A percentile compares a stretch with the other conserved stretches of the same genome.
These are phyloP conservation scores for Brachionus calyciflorus DNA, from an alignment of 1,140 invertebrate genomes.

Conservation along the genomic window DNA sequence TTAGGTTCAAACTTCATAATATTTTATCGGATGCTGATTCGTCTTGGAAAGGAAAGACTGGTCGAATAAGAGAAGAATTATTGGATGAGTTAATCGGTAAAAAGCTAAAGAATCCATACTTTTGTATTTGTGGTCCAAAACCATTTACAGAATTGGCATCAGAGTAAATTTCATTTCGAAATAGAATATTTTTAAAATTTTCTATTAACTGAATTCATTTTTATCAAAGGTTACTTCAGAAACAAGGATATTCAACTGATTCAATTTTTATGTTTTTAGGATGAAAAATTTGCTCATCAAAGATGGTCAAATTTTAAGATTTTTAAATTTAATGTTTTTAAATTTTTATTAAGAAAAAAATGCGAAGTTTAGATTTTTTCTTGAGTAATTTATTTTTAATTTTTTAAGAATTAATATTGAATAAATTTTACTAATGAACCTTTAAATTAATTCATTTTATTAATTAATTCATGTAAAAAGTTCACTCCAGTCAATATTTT, in stretches of 20 bases:
- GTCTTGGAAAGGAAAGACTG: constrained; percentile 14
- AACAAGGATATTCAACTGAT: neutral
- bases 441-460: too few species aligned
- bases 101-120: neutral
- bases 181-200: neutral
- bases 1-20: neutral
- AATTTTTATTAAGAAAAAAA: too few species aligned
- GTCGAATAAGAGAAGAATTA: neutral
- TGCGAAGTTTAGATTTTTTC: too few species aligned
- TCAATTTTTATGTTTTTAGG: constrained; percentile 6
- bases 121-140: constrained; percentile 39
- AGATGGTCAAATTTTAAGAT: too few species aligned
- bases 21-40: constrained; percentile 4
- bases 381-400: too few species aligned
- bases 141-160: constrained; percentile 9
- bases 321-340: too few species aligned
- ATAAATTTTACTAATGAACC: too few species aligned
- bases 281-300: neutral
- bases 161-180: neutral
- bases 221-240: neutral
- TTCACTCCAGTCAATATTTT: too few species aligned
- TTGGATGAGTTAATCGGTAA: neutral
- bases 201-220: constrained; percentile 15
- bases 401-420: too few species aligned
- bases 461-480: too few species aligned